These are phyloP conservation scores for Marronus borbonicus DNA, from an alignment of 2,888 invertebrate species.

Conservation along the genomic window DNA sequence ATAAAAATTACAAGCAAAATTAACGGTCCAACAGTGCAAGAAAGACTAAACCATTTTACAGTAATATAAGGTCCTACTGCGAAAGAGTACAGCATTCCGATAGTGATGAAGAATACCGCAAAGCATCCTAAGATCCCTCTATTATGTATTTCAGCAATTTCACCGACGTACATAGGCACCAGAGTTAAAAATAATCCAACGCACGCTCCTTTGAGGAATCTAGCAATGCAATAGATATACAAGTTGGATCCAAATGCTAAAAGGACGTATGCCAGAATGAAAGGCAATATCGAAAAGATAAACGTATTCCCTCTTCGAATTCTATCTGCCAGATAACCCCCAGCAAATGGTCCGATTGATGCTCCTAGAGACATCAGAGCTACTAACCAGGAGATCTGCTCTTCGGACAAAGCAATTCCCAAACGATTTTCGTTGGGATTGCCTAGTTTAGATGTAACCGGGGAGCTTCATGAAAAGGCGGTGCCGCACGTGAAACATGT, in stretches of 20 bases:
- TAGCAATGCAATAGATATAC: slow-evolving; percentile 47
- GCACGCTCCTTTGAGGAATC: slow-evolving; percentile 51
- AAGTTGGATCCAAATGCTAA: slow-evolving; percentile 49
- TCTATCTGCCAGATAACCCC: slow-evolving; percentile 77
- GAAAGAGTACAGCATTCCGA: slow-evolving; percentile 51
- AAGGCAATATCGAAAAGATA: slow-evolving; percentile 76
- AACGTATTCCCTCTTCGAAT: slow-evolving; percentile 78
- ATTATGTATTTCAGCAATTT: slow-evolving; percentile 71
- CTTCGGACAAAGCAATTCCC: slow-evolving; percentile 69
- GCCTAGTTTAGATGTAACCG: slow-evolving; percentile 57
- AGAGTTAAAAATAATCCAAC: slow-evolving; percentile 74
- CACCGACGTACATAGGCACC: slow-evolving; percentile 87
- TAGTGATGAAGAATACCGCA: slow-evolving; percentile 48
- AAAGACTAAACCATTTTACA: slow-evolving; percentile 45
- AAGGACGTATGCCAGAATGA: slow-evolving; percentile 71
- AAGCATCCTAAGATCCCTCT: slow-evolving; percentile 53
- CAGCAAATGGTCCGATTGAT: slow-evolving; percentile 78
- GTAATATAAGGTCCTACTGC: slow-evolving; percentile 51
- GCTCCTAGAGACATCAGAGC: slow-evolving; percentile 79
- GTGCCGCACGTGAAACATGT: slow-evolving; percentile 68
- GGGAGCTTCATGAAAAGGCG: slow-evolving; percentile 69
- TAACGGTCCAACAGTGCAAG: slow-evolving; percentile 31
- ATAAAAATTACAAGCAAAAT: slow-evolving; percentile 48
- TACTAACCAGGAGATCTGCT: slow-evolving; percentile 82
- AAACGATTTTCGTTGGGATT: slow-evolving; percentile 69